A percentile compares a stretch with the other conserved stretches of the same genome.
Conservation (phyloP, 2,888 invertebrate genomes). For the Drosophila limbata region DNA sequence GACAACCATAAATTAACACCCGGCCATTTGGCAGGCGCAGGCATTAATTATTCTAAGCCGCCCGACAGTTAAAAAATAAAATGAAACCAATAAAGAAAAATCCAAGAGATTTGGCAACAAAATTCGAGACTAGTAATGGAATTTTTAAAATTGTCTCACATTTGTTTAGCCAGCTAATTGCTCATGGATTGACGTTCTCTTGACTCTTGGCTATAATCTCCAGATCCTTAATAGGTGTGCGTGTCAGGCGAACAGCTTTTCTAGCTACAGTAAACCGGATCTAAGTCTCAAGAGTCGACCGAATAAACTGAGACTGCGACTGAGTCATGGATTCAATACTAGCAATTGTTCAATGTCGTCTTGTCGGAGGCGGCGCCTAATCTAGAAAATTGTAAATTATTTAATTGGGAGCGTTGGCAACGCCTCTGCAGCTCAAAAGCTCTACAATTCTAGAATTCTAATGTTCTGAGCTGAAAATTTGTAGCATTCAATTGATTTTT, state of each 20-base stretch:
- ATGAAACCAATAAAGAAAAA: constrained; percentile 10
- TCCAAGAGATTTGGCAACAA: constrained; percentile 50
- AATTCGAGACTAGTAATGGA: constrained; percentile 30
- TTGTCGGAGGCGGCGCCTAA: constrained; percentile 71
- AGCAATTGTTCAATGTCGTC: constrained; percentile 65
- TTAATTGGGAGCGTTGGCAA: constrained; percentile 72
- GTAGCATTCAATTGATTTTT: constrained; percentile 50
- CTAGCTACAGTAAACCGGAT: constrained; percentile 65
- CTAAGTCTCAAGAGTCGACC: constrained; percentile 57
- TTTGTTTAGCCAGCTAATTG: constrained; percentile 69
- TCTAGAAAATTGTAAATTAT: constrained; percentile 77
- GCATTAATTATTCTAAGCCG: constrained; percentile 74
- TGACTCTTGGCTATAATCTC: constrained; percentile 34
- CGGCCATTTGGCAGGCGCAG: constrained; percentile 51
- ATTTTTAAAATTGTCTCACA: constrained; percentile 72
- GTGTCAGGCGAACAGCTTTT: constrained; percentile 51
- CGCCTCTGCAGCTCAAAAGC: constrained; percentile 61
- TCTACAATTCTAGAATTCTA: constrained; percentile 3
- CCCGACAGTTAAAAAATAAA: neutral
- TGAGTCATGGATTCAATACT: constrained; percentile 19
- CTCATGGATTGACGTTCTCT: constrained; percentile 46
- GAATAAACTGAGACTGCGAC: constrained; percentile 46
- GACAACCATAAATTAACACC: constrained; percentile 79
- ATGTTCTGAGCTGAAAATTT: constrained; percentile 35
- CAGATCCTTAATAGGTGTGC: constrained; percentile 64